A percentile compares a stretch with the other conserved stretches of the same genome.
Conservation (phyloP, 2,797 vertebrate species). For the Microchirus variegatus region DNA sequence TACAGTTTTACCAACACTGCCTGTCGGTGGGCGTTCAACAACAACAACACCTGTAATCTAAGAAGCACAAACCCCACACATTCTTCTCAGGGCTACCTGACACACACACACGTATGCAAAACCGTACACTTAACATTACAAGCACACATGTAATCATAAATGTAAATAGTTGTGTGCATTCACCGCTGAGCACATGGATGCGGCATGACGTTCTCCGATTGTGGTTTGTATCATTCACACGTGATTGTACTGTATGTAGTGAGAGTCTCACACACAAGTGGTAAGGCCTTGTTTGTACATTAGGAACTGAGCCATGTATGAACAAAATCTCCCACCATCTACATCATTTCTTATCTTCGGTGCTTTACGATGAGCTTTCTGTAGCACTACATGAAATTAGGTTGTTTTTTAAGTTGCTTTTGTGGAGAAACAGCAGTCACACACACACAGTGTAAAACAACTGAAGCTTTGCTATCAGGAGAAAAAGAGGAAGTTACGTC, state of each 20-base stretch:
- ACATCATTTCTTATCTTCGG: constrained; percentile 31
- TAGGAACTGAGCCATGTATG: constrained; percentile 66
- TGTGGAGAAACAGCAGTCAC: constrained; percentile 16
- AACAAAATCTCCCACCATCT: constrained; percentile 18
- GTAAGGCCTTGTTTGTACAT: constrained; percentile 51
- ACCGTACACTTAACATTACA: constrained; percentile 34
- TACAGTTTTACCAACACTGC: constrained; percentile 10
- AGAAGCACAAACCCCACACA: constrained; percentile 75
- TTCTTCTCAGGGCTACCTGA: constrained; percentile 76
- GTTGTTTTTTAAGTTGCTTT: constrained; percentile 32
- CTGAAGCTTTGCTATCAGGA: constrained; percentile 26
- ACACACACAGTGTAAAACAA: constrained; percentile 18
- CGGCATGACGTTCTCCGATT: constrained; percentile 29
- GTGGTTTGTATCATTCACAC: constrained; percentile 27
- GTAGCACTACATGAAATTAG: constrained; percentile 52
- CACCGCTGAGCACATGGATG: constrained; percentile 36
- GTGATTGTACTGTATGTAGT: constrained; percentile 42
- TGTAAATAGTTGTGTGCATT: constrained; percentile 50
- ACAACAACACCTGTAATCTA: constrained; percentile 28
- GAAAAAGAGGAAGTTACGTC: constrained; percentile 21
- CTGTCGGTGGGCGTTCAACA: constrained; percentile 7
- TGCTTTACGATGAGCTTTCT: constrained; percentile 53
- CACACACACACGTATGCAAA: constrained; percentile 35
- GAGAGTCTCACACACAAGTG: constrained; percentile 31
- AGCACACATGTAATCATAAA: constrained; percentile 27